phyloP scores from a whole-genome alignment of 2,797 vertebrate genomes.

The Perdix hodgsoniae region DNA sequence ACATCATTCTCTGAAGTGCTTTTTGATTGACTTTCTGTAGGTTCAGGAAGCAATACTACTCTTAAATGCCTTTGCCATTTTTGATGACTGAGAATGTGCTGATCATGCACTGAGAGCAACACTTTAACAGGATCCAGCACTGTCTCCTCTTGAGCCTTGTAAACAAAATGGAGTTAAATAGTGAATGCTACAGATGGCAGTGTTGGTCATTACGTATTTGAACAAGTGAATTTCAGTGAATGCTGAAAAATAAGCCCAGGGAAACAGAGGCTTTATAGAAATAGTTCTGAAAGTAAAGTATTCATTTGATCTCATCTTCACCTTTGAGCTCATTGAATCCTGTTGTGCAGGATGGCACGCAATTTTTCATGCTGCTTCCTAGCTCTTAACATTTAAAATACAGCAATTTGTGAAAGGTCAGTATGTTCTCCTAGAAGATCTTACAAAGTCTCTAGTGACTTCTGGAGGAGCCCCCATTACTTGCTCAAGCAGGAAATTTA shows the following conservation, averaged over 20 bases:
- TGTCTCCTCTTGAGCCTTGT: neutral
- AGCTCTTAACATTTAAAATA: neutral
- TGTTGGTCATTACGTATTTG: neutral
- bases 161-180: neutral
- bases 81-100: neutral
- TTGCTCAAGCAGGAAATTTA: neutral
- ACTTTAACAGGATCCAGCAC: neutral
- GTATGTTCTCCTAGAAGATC: neutral
- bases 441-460: neutral
- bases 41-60: neutral
- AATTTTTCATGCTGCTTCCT: neutral
- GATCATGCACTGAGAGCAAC: neutral
- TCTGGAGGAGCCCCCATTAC: neutral
- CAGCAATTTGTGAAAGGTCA: constrained; percentile 2
- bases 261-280: neutral
- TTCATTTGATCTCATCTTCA: neutral
- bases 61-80: neutral
- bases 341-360: neutral
- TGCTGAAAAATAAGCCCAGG: neutral
- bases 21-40: neutral
- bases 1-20: neutral
- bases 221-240: neutral
- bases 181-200: neutral
- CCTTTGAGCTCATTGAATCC: neutral
- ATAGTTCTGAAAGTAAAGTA: neutral